Percentiles rank a stretch among this genome's conserved stretches.
Conservation (phyloP, 2,113 vertebrate species). For the Syngnathoides biaculeatus region DNA sequence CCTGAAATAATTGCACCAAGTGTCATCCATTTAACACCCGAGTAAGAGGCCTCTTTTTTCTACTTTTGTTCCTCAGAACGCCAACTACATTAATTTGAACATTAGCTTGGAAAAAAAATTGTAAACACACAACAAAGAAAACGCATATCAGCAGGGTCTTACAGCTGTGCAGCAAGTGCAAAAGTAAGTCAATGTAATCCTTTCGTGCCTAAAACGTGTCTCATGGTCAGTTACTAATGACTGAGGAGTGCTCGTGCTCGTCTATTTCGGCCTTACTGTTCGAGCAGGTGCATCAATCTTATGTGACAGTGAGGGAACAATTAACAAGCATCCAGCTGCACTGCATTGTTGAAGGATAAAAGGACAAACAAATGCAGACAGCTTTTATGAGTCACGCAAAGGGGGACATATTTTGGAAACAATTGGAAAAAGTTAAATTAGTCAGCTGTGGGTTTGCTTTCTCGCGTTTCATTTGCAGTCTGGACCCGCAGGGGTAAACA, state of each 20-base stretch:
- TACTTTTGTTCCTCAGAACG: too few relatives aligned
- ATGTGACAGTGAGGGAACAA: not conserved
- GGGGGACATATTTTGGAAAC: not conserved
- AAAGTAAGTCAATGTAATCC: too few relatives aligned
- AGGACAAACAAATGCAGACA: not conserved
- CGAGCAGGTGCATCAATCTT: not conserved
- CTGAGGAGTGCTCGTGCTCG: not conserved
- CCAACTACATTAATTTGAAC: too few relatives aligned
- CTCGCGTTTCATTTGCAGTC: not conserved
- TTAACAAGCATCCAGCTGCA: not conserved
- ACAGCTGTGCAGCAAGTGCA: too few relatives aligned
- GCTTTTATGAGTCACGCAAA: constrained; percentile 1
- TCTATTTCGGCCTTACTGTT: not conserved
- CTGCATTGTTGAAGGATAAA: not conserved
- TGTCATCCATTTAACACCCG: too few relatives aligned
- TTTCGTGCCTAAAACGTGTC: not conserved
- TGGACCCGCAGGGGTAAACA: not conserved
- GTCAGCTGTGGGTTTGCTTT: not conserved
- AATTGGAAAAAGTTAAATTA: not conserved
- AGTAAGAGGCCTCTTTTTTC: too few relatives aligned
- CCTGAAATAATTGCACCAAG: too few relatives aligned
- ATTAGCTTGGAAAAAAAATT: too few relatives aligned
- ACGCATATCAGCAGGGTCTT: too few relatives aligned
- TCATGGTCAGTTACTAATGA: not conserved
- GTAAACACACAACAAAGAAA: too few relatives aligned